A percentile compares a stretch with the other conserved stretches of the same genome.
These are phyloP conservation scores for Nautilus pompilius DNA, from an alignment of 1,140 invertebrate species.

Conservation along the genomic window DNA sequence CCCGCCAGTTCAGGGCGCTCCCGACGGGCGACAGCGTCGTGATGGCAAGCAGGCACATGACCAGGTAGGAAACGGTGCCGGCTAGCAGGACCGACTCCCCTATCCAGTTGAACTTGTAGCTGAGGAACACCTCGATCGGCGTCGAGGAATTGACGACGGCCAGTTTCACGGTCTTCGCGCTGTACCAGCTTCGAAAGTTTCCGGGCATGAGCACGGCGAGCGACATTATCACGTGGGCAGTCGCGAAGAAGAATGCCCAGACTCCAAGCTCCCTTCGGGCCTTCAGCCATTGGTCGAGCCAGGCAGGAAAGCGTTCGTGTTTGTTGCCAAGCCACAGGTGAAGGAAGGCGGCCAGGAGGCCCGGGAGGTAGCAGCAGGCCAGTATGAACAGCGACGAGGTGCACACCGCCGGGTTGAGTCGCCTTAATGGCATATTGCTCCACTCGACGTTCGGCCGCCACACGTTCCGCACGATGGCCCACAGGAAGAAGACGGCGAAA, in stretches of 20 bases:
- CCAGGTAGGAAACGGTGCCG: conserved; percentile 35
- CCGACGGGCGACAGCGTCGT: conserved; percentile 42
- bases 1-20: conserved; percentile 41
- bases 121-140: conserved; percentile 13
- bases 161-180: conserved; percentile 24
- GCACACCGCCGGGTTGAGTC: conserved; percentile 47
- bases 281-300: conserved; percentile 46
- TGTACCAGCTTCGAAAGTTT: conserved; percentile 44
- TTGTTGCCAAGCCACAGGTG: conserved; percentile 48
- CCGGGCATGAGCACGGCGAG: conserved; percentile 41
- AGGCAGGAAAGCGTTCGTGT: conserved; percentile 40
- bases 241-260: conserved; percentile 35
- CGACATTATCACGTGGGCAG: conserved; percentile 42
- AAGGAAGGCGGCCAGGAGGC: conserved; percentile 35
- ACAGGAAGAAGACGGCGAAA: conserved; percentile 46
- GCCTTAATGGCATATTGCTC: conserved; percentile 47
- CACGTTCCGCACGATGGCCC: conserved; percentile 43
- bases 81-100: conserved; percentile 37
- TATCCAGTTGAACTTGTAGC: conserved; percentile 39
- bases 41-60: conserved; percentile 36
- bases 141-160: conserved; percentile 21
- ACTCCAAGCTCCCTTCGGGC: conserved; percentile 46
- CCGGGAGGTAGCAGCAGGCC: conserved; percentile 42
- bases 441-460: conserved; percentile 30
- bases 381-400: conserved; percentile 44